A percentile compares a stretch with the other conserved stretches of the same genome.
phyloP scores from a whole-genome alignment of 2,113 vertebrate genomes.

The Cygnus buccinator region DNA sequence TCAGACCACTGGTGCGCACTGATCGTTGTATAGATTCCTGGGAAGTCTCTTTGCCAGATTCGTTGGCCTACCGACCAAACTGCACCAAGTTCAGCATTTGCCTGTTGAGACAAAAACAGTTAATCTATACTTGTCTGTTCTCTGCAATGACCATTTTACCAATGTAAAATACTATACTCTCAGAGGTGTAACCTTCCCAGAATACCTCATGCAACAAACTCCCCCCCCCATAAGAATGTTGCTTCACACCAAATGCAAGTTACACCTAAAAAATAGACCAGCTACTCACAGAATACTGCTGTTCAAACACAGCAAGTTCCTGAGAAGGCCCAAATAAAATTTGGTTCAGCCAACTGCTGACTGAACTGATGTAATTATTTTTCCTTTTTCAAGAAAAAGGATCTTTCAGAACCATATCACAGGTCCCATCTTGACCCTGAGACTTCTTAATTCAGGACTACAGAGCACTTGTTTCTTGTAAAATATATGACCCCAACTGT shows the following conservation, averaged over 20 bases:
- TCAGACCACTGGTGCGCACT: constrained; percentile 91
- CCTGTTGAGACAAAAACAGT: constrained; percentile 73
- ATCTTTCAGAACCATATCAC: background rate
- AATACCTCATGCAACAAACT: background rate
- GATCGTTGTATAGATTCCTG: constrained; percentile 92
- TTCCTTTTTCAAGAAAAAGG: background rate
- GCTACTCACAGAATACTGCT: background rate
- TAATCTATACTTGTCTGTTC: background rate
- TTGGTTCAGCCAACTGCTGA: background rate
- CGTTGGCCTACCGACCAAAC: constrained; percentile 94
- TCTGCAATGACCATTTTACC: background rate
- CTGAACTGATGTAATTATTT: background rate
- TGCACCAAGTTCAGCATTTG: constrained; percentile 89
- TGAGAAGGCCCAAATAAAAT: background rate
- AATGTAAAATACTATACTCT: background rate
- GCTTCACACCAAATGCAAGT: background rate
- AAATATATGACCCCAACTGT: background rate
- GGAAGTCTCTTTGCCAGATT: constrained; percentile 98
- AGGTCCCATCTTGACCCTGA: background rate
- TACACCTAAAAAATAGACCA: background rate
- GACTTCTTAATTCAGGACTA: background rate
- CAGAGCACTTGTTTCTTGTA: background rate
- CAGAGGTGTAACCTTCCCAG: background rate
- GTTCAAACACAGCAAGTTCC: background rate
- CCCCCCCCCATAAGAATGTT: background rate